Evolutionary conservation across 2,888 invertebrate species (phyloP), one percentile per base, ranked within the genome.

Genomic region (Nowickia ferox): DNA sequence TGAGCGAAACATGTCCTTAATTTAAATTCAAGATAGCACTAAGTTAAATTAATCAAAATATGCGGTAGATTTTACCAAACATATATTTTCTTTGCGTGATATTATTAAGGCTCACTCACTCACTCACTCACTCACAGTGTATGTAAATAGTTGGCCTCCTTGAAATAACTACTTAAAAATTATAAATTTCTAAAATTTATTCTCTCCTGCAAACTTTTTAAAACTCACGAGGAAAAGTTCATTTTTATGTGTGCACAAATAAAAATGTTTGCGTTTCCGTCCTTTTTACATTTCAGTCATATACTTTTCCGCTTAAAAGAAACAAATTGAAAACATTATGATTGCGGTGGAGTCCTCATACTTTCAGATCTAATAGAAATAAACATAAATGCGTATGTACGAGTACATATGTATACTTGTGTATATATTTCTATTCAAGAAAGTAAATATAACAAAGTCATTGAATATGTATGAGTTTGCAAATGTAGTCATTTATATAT

Each of bases 261-360:
- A 48, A 77, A 69, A 78, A 78, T 78, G 11, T 15, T 69, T 61
- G 15, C 61, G 53, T 61, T 68, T 78, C 77, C 68, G 57, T 78
- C 19, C 76, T 66, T 46, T 46, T 57, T 77, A 40, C 11, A 69
- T 59, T 78, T 59, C 59, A 78, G 66, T 76, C 57, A 68, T 68
- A 59, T 8, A 61, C 22, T 22, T 44, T 78, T 69, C 78, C 69
- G 57, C 22, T 22, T 46, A 59, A 82, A 78, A 53, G 22, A 44
- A 53, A 75, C 42, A 55, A 72, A 68, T 48, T 84, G 59, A 75
- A 84, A 76, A 81, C 71, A 65, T 77, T 19, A 76, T 55, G 44
- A 55, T 63, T 74, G 74, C 22, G 74, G 74, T 42, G 42, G 42
- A 40, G 1, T 59, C n/a, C 40, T 10, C 40, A n/a, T 30, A 38